A percentile compares a stretch with the other conserved stretches of the same genome.
Evolutionary conservation across 2,888 invertebrate genomes (phyloP).

Genomic region (Amiota minor): DNA sequence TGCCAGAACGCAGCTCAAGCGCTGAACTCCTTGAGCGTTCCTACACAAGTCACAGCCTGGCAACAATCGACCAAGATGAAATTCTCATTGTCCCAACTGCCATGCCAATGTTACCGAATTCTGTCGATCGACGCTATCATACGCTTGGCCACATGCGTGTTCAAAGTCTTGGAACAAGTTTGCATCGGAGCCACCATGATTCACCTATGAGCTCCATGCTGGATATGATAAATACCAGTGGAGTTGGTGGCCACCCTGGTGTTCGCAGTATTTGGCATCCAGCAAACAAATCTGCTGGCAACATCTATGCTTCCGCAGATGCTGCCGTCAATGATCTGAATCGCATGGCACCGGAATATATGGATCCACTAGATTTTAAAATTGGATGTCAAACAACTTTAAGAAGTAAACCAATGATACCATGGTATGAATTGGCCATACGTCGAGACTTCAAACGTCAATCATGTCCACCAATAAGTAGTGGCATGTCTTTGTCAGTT

Average conservation of each 20-base stretch:
- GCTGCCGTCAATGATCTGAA: slow-evolving; percentile 64
- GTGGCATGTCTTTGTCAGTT: slow-evolving; percentile 73
- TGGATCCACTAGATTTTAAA: slow-evolving; percentile 78
- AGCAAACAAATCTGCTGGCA: slow-evolving; percentile 68
- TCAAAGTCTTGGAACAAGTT: slow-evolving; percentile 68
- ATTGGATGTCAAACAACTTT: slow-evolving; percentile 80
- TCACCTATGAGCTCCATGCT: slow-evolving; percentile 67
- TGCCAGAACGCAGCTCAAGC: slow-evolving; percentile 70
- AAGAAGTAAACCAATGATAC: slow-evolving; percentile 81
- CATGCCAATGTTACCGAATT: slow-evolving; percentile 69
- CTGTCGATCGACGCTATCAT: slow-evolving; percentile 70
- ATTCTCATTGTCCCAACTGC: slow-evolving; percentile 68
- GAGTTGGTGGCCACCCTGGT: slow-evolving; percentile 44
- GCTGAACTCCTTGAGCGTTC: slow-evolving; percentile 70
- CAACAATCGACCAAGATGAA: slow-evolving; percentile 70
- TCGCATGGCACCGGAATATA: slow-evolving; percentile 70
- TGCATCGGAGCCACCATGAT: slow-evolving; percentile 62
- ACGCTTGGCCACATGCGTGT: slow-evolving; percentile 72
- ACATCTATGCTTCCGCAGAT: slow-evolving; percentile 69
- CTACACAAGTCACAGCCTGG: slow-evolving; percentile 65
- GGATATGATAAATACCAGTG: slow-evolving; percentile 53
- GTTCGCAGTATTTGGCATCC: slow-evolving; percentile 28
- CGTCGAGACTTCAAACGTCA: slow-evolving; percentile 82
- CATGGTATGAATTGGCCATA: slow-evolving; percentile 92
- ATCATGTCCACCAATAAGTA: slow-evolving; percentile 83